A percentile compares a stretch with the other conserved stretches of the same genome.
These are phyloP conservation scores for Himalopsyche phryganea DNA, from an alignment of 1,140 invertebrate genomes.

Conservation along the genomic window DNA sequence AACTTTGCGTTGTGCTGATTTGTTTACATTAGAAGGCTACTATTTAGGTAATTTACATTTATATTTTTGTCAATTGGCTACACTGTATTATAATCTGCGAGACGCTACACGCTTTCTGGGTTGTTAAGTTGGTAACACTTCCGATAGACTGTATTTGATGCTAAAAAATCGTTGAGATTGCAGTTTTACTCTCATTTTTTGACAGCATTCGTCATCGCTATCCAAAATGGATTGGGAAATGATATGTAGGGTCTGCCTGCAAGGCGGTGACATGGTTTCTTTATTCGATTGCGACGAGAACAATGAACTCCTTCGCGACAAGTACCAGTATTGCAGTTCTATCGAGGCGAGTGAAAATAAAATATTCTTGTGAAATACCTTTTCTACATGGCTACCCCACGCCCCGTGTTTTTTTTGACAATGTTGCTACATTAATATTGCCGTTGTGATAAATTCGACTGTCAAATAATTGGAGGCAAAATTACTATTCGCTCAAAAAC, in stretches of 20 bases:
- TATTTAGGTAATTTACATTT: no score
- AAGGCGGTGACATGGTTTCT: constrained; percentile 53
- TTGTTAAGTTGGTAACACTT: not conserved
- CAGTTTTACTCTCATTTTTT: not conserved
- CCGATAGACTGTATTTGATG: not conserved
- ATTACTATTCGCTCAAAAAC: not conserved
- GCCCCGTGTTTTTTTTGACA: constrained; percentile 37
- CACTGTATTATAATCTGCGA: no score
- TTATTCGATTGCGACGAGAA: constrained; percentile 55
- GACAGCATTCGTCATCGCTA: not conserved
- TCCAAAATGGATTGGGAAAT: constrained; percentile 54
- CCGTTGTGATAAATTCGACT: constrained; percentile 8
- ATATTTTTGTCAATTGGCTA: no score
- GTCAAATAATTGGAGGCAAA: constrained; percentile 23
- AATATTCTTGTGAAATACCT: constrained; percentile 36
- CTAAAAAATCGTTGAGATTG: constrained; percentile 1
- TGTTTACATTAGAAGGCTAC: no score
- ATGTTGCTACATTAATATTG: constrained; percentile 20
- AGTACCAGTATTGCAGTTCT: constrained; percentile 54
- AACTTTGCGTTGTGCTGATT: no score
- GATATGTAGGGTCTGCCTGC: constrained; percentile 56
- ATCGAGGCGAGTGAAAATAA: constrained; percentile 52
- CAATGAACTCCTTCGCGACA: constrained; percentile 55
- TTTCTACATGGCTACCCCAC: constrained; percentile 52
- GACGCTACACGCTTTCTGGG: no score